Evolutionary conservation across 2,113 vertebrate genomes (phyloP).

Genomic region (Zosterops lateralis): DNA sequence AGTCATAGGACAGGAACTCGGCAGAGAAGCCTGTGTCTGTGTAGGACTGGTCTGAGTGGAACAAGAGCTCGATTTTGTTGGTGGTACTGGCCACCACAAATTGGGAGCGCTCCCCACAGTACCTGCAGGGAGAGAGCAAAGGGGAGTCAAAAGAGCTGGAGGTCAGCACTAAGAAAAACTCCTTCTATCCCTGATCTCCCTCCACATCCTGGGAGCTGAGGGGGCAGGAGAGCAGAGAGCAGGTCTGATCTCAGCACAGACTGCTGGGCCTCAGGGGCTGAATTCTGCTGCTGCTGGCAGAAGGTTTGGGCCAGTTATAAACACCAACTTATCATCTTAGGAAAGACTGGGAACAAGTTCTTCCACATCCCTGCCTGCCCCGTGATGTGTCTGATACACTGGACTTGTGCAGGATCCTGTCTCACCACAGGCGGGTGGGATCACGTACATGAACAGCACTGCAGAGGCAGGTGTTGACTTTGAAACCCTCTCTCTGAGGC

Average conservation of each 20-base stretch:
- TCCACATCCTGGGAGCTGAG: background rate
- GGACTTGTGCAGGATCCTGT: background rate
- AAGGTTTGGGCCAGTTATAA: background rate
- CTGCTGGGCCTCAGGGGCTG: background rate
- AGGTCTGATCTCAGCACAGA: background rate
- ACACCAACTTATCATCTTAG: background rate
- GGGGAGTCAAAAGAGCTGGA: accelerated
- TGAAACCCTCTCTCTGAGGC: background rate
- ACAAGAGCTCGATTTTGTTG: conserved; percentile 76
- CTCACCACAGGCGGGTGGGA: accelerated
- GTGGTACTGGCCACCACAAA: conserved; percentile 72
- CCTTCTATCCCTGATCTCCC: background rate
- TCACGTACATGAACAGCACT: background rate
- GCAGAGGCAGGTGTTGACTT: background rate
- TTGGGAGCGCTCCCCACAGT: conserved; percentile 76
- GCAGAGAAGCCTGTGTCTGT: conserved; percentile 88
- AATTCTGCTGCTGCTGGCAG: background rate
- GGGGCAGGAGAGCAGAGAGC: background rate
- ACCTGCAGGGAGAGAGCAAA: conserved; percentile 57
- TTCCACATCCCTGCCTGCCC: background rate
- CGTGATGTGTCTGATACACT: background rate
- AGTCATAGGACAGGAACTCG: conserved; percentile 77
- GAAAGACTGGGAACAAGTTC: background rate
- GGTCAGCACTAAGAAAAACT: background rate
- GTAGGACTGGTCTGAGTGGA: conserved; percentile 82